A percentile compares a stretch with the other conserved stretches of the same genome.
phyloP scores from a whole-genome alignment of 2,113 vertebrate species.

The Sporophila hypoxantha region DNA sequence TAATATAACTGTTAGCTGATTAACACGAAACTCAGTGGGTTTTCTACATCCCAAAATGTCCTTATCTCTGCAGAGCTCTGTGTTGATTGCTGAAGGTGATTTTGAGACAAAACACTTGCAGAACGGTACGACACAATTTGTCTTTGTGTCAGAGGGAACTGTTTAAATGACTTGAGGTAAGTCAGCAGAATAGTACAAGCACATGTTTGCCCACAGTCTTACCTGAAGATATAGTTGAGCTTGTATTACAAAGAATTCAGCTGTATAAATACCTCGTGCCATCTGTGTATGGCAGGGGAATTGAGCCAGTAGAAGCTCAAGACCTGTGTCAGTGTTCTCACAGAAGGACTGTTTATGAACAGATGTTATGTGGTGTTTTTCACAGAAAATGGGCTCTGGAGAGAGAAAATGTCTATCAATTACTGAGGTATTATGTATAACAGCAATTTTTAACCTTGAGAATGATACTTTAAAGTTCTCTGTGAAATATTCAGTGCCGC shows the following conservation, averaged over 20 bases:
- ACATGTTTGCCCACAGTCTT: constrained; percentile 79
- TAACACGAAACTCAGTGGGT: constrained; percentile 1
- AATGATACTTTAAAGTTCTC: constrained; percentile 73
- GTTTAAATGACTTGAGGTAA: constrained; percentile 80
- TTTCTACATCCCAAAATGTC: constrained; percentile 40
- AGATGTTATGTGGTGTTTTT: constrained; percentile 97
- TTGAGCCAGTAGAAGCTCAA: constrained; percentile 81
- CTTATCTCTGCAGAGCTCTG: constrained; percentile 60
- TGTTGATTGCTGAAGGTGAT: constrained; percentile 68
- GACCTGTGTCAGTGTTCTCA: constrained; percentile 90
- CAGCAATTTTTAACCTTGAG: constrained; percentile 86
- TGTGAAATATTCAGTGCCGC: constrained; percentile 34
- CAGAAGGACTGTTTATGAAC: constrained; percentile 97
- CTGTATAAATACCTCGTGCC: constrained; percentile 80
- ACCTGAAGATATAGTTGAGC: constrained; percentile 83
- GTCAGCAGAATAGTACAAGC: constrained; percentile 68
- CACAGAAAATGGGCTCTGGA: constrained; percentile 87
- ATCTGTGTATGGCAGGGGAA: constrained; percentile 95
- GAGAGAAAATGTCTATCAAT: constrained; percentile 93
- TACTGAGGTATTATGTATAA: constrained; percentile 79
- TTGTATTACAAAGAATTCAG: constrained; percentile 79
- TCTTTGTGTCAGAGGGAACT: constrained; percentile 88
- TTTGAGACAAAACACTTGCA: constrained; percentile 45
- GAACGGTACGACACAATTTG: constrained; percentile 68
- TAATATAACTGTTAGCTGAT: constrained; percentile 58